Evolutionary conservation across 2,888 invertebrate species (phyloP), one percentile per base, ranked within the genome.

Genomic region (Aphidoletes aphidimyza): DNA sequence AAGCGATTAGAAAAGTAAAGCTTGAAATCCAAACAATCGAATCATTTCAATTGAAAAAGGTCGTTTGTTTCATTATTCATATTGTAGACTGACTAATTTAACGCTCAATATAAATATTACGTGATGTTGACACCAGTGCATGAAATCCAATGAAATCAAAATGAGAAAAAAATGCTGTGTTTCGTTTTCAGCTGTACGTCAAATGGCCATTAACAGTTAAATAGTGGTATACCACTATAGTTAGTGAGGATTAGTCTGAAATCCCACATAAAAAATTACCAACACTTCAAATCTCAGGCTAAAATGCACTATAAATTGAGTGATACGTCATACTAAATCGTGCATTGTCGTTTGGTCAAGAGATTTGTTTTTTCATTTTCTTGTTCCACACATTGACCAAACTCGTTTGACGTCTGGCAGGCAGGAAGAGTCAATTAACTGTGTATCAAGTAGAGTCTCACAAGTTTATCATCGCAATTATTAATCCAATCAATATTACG

Each of bases 351-450:
- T n/a, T n/a, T n/a, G n/a, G n/a, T n/a, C n/a, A n/a, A n/a, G n/a
- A n/a, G n/a, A n/a, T n/a, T 54, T n/a, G 54, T 54, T 54, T 54
- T 19, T 14, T 47, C 47, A 22, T 69, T 69, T 30, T 17, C 69
- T 30, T 14, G 69, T 30, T n/a, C n/a, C n/a, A n/a, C 26, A 26
- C 26, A 34, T 30, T n/a, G n/a, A n/a, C n/a, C 6, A 54, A 69
- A 69, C 69, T 14, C 11, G 69, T 69, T 69, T 69, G 30, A 22
- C 69, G 69, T 30, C 6, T 54, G 3, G 26, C 22, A 54, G 69
- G 30, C 69, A 69, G 69, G 69, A 69, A 69, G 69, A 69, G 69
- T 30, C 69, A 69, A 69, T 69, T 69, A 69, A 30, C 6, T 0
- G 9, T 30, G 11, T 30, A 54, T 54, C 54, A 22, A 54, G 22